Base-by-base conservation (phyloP, 2,113 vertebrate species). In the Otolemur garnettii region DNA sequence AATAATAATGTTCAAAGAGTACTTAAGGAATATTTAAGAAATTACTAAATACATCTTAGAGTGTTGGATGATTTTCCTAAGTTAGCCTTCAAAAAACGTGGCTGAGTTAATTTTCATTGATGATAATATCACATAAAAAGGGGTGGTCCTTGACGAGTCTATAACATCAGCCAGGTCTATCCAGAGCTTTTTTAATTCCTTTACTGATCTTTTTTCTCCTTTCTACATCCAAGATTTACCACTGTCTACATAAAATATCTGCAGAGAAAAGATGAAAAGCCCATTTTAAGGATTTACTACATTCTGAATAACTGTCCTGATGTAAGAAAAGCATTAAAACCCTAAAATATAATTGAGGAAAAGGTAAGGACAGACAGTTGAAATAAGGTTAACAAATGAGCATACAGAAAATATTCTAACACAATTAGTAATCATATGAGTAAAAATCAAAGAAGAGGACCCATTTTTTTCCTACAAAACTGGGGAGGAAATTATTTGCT, bases 281-380 rank as follows among this genome's bases (percentile, higher is more conserved):
- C 84, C 30, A 10, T n/a, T 45, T 92, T 71, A 90, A 53, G 30
- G 28, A 53, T 28, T n/a, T 68, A 81, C n/a, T 82, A 50, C 24
- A 64, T 26, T 17, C 28, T 17, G 92, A 18, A 60, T 50, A 71
- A 84, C 4, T 92, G 9, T 13, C 74, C 2, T 90, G 71, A 84
- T 50, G 45, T 87, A 18, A 81, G 72, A 88, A 93, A 94, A 94
- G 69, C 19, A 86, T 11, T 35, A 78, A 75, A 42, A 90, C 1
- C 19, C 22, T 90, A 95, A 90, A 86, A 60, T 75, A 26, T 45
- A 92, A 94, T 30, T 71, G 18, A 71, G 33, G 66, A 92, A 89
- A 91, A 75, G 13, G 69, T 28, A 28, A 14, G 10, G 79, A 74
- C 4, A 57, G 7, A 81, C 19, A 90, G 1, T 69, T 68, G 2